Conservation (phyloP, 2,797 vertebrate species). For the Diplodus puntazzo region DNA sequence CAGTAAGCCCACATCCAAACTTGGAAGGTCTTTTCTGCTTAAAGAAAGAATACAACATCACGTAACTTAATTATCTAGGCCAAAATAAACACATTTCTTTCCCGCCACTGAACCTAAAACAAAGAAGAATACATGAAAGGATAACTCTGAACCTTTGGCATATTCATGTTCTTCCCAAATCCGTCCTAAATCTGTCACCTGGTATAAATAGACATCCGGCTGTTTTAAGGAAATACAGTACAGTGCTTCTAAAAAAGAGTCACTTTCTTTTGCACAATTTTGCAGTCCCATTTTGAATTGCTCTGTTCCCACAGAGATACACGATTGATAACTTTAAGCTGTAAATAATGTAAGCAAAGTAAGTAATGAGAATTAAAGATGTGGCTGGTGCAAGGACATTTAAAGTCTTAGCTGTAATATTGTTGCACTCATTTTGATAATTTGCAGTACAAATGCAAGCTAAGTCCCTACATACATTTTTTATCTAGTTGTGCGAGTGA, state of each 20-base stretch:
- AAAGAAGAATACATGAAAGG: neutral
- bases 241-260: neutral
- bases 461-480: neutral
- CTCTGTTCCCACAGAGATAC: neutral
- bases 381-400: neutral
- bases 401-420: neutral
- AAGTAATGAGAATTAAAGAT: neutral
- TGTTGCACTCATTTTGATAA: neutral
- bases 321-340: neutral
- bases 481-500: neutral
- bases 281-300: conserved; percentile 1
- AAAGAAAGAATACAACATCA: conserved; percentile 7
- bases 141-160: neutral
- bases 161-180: conserved; percentile 6
- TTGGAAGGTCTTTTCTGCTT: neutral
- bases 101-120: neutral
- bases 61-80: conserved; percentile 8
- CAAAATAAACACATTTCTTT: conserved; percentile 12
- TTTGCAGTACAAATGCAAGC: neutral
- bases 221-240: conserved; percentile 3
- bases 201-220: conserved; percentile 25
- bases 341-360: neutral
- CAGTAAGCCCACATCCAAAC: conserved; percentile 6
- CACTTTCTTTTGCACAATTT: neutral
- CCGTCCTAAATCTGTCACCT: conserved; percentile 25